Conservation (phyloP, 2,113 vertebrate genomes). For the Chaetura pelagica region DNA sequence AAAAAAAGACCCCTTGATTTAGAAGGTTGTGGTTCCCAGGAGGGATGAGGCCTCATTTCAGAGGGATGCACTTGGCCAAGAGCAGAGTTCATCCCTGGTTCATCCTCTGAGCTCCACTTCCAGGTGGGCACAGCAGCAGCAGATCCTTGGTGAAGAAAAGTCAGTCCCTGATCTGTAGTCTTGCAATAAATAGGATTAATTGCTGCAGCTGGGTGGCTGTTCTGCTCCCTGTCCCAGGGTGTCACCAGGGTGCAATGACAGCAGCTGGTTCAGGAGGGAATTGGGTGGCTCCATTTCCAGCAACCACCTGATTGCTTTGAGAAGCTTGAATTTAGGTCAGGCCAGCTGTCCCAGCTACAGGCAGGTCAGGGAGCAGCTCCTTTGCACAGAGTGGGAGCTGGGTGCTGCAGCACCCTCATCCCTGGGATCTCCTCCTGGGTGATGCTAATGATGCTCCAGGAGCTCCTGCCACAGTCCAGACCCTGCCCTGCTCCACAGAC, state of each 20-base stretch:
- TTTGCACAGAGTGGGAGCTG: rapidly evolving
- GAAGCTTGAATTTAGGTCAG: background rate
- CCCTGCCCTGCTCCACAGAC: rapidly evolving
- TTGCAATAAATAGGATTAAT: background rate
- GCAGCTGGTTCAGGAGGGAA: background rate
- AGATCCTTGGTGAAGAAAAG: background rate
- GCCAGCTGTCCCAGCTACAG: background rate
- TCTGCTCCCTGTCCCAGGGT: rapidly evolving
- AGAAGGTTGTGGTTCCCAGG: too few species aligned
- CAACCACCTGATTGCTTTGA: background rate
- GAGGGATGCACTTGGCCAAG: background rate
- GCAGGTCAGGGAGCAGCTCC: background rate
- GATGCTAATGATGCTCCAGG: background rate
- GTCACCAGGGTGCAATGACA: background rate
- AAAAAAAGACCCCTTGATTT: too few species aligned
- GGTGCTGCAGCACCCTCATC: background rate
- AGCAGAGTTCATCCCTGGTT: rapidly evolving
- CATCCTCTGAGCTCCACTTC: background rate
- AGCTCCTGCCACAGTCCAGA: rapidly evolving
- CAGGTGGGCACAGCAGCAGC: background rate
- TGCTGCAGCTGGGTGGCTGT: background rate
- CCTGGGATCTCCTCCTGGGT: background rate
- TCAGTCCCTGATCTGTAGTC: background rate
- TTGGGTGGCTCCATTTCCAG: background rate
- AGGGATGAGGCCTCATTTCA: rapidly evolving